These are phyloP conservation scores for Liolophura sinensis DNA, from an alignment of 1,140 invertebrate genomes.

Conservation along the genomic window DNA sequence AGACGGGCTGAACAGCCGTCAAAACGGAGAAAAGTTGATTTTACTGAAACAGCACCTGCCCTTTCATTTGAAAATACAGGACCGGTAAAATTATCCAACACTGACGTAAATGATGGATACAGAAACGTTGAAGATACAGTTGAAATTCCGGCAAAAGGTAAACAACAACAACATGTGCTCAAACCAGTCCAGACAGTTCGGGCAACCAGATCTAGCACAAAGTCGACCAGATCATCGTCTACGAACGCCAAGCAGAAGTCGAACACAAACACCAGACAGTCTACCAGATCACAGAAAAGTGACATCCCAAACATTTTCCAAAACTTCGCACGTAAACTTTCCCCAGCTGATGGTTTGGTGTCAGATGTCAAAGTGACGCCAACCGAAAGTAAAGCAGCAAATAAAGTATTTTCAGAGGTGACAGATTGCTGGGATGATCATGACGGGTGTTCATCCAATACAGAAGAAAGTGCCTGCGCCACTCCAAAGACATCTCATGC, in stretches of 20 bases:
- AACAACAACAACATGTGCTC: too few relatives aligned
- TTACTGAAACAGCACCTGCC: background rate
- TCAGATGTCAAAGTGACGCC: conserved; percentile 9
- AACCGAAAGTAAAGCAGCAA: background rate
- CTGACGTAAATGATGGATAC: too few relatives aligned
- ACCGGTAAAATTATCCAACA: background rate
- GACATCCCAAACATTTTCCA: background rate
- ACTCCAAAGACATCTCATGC: background rate
- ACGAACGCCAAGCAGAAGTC: too few relatives aligned
- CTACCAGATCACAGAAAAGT: background rate
- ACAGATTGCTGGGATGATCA: conserved; percentile 1
- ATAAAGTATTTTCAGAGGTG: background rate
- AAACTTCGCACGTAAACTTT: background rate
- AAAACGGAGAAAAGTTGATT: conserved; percentile 43
- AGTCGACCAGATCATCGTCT: too few relatives aligned
- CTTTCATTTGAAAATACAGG: background rate
- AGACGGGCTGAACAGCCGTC: conserved; percentile 30
- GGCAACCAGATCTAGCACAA: too few relatives aligned
- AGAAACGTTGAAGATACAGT: too few relatives aligned
- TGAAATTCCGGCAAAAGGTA: too few relatives aligned
- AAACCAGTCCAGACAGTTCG: too few relatives aligned
- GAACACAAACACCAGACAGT: too few relatives aligned
- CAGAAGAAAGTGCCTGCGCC: conserved; percentile 10
- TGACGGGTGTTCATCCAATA: conserved; percentile 8
- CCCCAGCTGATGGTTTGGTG: conserved; percentile 11